Evolutionary conservation across 2,113 vertebrate genomes (phyloP).

Genomic region (Nerophis ophidion): DNA sequence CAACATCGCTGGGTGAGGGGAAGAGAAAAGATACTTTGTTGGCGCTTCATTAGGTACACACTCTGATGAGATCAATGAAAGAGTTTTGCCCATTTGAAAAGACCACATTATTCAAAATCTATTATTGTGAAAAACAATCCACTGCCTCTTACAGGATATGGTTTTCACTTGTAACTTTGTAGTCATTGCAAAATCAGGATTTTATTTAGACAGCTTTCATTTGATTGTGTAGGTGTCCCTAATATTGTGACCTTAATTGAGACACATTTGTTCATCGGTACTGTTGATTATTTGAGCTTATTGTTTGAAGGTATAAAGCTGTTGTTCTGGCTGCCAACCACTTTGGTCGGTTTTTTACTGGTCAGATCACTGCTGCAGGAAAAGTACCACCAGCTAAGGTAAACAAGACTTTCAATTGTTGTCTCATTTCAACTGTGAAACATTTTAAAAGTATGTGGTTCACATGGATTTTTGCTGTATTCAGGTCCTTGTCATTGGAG

Average conservation of each 20-base stretch:
- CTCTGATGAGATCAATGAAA: background rate
- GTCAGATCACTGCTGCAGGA: slow-evolving; percentile 70
- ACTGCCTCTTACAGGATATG: background rate
- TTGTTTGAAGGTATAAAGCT: slow-evolving; percentile 62
- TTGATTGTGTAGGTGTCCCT: background rate
- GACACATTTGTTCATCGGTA: background rate
- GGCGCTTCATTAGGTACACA: background rate
- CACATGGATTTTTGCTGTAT: slow-evolving; percentile 11
- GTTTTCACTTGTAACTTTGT: background rate
- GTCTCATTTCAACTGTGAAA: background rate
- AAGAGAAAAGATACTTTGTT: background rate
- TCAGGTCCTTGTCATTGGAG: slow-evolving; percentile 76
- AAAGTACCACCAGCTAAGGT: slow-evolving; percentile 74
- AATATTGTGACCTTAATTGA: background rate
- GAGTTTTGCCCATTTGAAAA: background rate
- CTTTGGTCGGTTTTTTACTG: slow-evolving; percentile 72
- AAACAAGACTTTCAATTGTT: background rate
- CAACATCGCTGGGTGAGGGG: slow-evolving; percentile 72
- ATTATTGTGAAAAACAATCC: background rate
- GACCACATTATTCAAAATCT: background rate
- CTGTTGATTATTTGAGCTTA: background rate
- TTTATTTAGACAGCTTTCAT: background rate
- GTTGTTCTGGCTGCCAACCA: slow-evolving; percentile 66
- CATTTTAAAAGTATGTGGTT: too few relatives aligned
- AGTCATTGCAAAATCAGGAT: background rate